phyloP scores from a whole-genome alignment of 2,797 vertebrate species.

The Manis crassicaudata region DNA sequence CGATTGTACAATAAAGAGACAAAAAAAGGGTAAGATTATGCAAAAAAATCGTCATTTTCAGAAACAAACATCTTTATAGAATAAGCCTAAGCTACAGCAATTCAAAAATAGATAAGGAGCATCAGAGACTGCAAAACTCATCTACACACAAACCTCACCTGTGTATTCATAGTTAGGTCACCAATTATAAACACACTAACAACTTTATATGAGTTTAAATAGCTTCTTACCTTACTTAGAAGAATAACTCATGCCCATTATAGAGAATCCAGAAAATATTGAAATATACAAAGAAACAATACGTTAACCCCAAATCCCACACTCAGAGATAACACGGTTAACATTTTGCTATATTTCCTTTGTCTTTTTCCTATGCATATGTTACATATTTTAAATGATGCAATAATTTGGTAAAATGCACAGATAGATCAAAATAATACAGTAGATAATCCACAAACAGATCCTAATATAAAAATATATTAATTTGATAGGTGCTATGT shows the following conservation, averaged over 20 bases:
- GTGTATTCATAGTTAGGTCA: not conserved
- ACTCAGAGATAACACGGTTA: not conserved
- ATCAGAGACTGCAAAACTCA: not conserved
- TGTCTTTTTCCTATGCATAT: not conserved
- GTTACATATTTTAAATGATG: not conserved
- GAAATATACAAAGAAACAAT: conserved; percentile 4
- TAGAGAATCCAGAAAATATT: not conserved
- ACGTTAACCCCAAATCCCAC: not conserved
- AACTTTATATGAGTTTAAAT: not conserved
- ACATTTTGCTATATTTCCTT: not conserved
- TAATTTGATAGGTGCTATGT: not conserved
- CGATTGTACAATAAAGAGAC: conserved; percentile 9
- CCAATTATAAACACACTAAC: not conserved
- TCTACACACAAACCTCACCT: not conserved
- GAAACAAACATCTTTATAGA: conserved; percentile 50
- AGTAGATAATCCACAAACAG: not conserved
- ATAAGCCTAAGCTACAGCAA: not conserved
- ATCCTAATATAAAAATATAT: not conserved
- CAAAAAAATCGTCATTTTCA: not conserved
- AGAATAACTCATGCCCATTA: not conserved
- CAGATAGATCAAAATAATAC: not conserved
- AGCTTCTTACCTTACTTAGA: not conserved
- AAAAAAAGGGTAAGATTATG: not conserved
- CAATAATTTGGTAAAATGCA: not conserved
- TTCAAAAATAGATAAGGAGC: not conserved